phyloP scores from a whole-genome alignment of 2,113 vertebrate species.

The Sebastes fasciatus region DNA sequence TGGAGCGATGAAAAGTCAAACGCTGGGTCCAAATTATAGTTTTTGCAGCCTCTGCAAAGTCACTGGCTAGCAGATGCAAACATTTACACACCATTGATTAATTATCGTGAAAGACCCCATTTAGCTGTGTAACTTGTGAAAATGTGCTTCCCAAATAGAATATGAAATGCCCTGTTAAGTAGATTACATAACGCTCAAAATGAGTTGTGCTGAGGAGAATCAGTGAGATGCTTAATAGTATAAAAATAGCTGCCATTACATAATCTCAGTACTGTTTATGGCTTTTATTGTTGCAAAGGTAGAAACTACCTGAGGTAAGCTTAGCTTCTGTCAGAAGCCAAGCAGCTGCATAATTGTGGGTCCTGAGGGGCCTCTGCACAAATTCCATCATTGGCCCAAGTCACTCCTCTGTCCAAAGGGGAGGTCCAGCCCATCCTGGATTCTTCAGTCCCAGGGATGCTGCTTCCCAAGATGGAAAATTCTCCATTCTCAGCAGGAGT shows the following conservation, averaged over 20 bases:
- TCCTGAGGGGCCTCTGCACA: background rate
- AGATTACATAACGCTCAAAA: conserved; percentile 21
- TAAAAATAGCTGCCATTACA: conserved; percentile 46
- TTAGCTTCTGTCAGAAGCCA: conserved; percentile 10
- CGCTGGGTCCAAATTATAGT: no score
- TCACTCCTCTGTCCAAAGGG: conserved; percentile 8
- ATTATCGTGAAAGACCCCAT: background rate
- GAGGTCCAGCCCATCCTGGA: conserved; percentile 65
- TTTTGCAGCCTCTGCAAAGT: background rate
- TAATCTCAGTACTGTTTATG: conserved; percentile 26
- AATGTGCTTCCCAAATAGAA: background rate
- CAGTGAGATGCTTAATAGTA: background rate
- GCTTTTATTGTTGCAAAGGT: conserved; percentile 49
- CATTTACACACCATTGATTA: background rate
- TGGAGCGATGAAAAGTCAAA: no score
- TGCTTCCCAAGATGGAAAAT: conserved; percentile 58
- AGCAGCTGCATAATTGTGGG: background rate
- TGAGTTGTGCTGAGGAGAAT: background rate
- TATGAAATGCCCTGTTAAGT: background rate
- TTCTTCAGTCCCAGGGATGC: conserved; percentile 57
- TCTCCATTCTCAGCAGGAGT: conserved; percentile 65
- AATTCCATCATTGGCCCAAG: background rate
- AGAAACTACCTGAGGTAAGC: conserved; percentile 29
- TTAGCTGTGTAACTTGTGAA: background rate
- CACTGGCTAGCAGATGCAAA: background rate